phyloP scores from a whole-genome alignment of 1,140 invertebrate species.

The Proctacanthus coquilletti region DNA sequence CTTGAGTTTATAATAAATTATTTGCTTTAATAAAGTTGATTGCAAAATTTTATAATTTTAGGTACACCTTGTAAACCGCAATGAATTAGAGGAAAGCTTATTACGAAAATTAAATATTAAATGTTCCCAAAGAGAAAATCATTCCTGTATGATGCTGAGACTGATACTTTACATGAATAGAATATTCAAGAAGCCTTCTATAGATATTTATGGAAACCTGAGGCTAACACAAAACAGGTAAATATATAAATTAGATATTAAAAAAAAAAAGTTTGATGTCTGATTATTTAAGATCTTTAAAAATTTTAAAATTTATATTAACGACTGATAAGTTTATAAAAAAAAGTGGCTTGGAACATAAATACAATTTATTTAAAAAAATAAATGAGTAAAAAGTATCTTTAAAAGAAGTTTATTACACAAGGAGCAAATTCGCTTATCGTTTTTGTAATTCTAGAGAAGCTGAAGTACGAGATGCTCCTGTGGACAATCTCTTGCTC shows the following conservation, averaged over 20 bases:
- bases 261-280: not conserved
- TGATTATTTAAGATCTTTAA: not conserved
- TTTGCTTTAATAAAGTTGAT: too few species aligned
- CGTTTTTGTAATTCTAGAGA: constrained; percentile 11
- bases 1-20: too few species aligned
- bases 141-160: constrained; percentile 64
- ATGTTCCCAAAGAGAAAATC: constrained; percentile 56
- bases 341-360: not conserved
- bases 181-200: constrained; percentile 57
- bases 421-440: not conserved
- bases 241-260: constrained; percentile 2
- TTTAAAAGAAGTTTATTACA: not conserved
- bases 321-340: too few species aligned
- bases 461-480: constrained; percentile 14
- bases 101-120: constrained; percentile 56
- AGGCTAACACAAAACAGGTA: constrained; percentile 60
- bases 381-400: not conserved
- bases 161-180: constrained; percentile 64
- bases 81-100: constrained; percentile 45
- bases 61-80: constrained; percentile 19
- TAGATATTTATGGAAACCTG: constrained; percentile 56
- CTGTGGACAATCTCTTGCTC: constrained; percentile 22
- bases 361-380: too few species aligned
- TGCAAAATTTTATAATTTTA: too few species aligned
- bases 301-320: too few species aligned